A percentile compares a stretch with the other conserved stretches of the same genome.
phyloP scores from a whole-genome alignment of 2,888 invertebrate species.

The Xylota sylvarum region DNA sequence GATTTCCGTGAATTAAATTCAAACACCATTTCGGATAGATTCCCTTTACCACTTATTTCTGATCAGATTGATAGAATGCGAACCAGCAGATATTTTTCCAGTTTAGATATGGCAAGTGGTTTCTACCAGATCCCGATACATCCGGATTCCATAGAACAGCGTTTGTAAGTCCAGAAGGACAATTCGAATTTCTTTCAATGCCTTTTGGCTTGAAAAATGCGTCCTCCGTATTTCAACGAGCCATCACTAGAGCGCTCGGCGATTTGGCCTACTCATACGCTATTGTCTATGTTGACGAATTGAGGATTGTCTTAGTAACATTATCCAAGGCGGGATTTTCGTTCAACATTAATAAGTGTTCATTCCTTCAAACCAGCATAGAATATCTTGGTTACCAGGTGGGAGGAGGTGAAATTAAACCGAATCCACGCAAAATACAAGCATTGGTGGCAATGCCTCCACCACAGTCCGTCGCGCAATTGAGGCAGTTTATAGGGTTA shows the following conservation, averaged over 20 bases:
- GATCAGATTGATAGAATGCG: too few species aligned
- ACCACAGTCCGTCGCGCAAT: slow-evolving; percentile 32
- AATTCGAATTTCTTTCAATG: slow-evolving; percentile 55
- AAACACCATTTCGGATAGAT: too few species aligned
- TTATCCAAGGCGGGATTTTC: slow-evolving; percentile 58
- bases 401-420: too few species aligned
- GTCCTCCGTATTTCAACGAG: too few species aligned
- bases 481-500: slow-evolving; percentile 46
- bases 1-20: too few species aligned
- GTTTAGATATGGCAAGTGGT: slow-evolving; percentile 54
- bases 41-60: too few species aligned
- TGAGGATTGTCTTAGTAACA: slow-evolving; percentile 54
- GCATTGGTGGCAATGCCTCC: slow-evolving; percentile 26
- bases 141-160: slow-evolving; percentile 48
- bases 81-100: neutral
- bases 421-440: neutral
- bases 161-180: slow-evolving; percentile 47
- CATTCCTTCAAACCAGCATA: neutral
- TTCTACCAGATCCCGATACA: slow-evolving; percentile 56
- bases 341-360: slow-evolving; percentile 35
- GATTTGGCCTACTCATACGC: too few species aligned
- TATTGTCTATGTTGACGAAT: slow-evolving; percentile 62
- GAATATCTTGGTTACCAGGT: too few species aligned
- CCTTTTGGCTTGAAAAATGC: slow-evolving; percentile 21
- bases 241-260: too few species aligned